A percentile compares a stretch with the other conserved stretches of the same genome.
phyloP scores from a whole-genome alignment of 2,888 invertebrate genomes.

The Cephus rjabovi region DNA sequence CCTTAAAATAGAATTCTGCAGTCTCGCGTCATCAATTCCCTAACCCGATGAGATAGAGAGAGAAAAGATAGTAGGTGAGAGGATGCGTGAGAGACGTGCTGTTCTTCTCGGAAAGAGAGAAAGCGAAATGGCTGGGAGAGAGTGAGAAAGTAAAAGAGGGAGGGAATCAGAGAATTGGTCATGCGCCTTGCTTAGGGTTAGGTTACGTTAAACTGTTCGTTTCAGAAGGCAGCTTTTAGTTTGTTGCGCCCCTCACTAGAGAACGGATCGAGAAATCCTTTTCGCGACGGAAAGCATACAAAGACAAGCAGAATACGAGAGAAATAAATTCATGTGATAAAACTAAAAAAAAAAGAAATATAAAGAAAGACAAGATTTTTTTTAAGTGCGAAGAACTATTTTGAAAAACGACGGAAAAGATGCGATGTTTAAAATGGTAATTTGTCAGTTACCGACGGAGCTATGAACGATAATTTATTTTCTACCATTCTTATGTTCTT shows the following conservation, averaged over 20 bases:
- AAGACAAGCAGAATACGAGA: neutral
- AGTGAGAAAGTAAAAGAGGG: neutral
- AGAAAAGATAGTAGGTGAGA: neutral
- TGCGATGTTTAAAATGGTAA: neutral
- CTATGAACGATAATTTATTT: neutral
- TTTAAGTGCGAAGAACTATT: neutral
- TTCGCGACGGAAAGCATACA: neutral
- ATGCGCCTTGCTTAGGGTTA: neutral
- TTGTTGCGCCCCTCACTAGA: neutral
- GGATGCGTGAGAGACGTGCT: no score
- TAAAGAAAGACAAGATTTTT: neutral
- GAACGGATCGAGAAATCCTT: neutral
- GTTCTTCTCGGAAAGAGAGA: no score
- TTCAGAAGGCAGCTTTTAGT: neutral
- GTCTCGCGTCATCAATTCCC: constrained; percentile 10
- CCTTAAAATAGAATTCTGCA: constrained; percentile 34
- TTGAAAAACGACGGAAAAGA: neutral
- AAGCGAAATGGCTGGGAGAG: neutral
- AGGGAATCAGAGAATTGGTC: neutral
- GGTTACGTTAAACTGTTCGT: neutral
- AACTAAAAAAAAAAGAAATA: neutral
- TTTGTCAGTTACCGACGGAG: neutral
- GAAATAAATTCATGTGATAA: neutral
- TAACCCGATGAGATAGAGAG: neutral
- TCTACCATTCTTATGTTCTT: neutral